Evolutionary conservation across 37 sponge, comb jelly and placozoan species (phyloP).

Genomic region (Halisarca cf. caerulea): DNA sequence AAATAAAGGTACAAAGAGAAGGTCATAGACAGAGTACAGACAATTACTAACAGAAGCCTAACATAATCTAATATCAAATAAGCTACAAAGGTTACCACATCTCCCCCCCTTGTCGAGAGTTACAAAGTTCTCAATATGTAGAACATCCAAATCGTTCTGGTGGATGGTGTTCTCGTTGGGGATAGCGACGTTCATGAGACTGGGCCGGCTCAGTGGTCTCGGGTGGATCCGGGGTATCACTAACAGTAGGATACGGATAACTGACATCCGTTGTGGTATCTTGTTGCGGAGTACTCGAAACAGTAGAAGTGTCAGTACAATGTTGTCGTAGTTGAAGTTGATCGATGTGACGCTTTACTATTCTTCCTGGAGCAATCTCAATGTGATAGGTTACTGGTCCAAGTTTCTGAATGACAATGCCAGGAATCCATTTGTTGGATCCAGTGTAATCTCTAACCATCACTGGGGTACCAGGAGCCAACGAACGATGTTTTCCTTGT

Average conservation of each 20-base stretch:
- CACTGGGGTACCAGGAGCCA: background rate
- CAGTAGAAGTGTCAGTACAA: background rate
- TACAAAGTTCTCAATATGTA: too few relatives aligned
- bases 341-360: background rate
- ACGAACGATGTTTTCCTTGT: background rate
- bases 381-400: conserved; percentile 9
- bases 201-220: background rate
- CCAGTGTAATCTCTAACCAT: background rate
- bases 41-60: too few relatives aligned
- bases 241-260: background rate
- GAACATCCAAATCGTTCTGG: too few relatives aligned
- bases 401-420: background rate
- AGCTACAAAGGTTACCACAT: too few relatives aligned
- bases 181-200: too few relatives aligned
- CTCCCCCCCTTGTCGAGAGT: too few relatives aligned
- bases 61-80: too few relatives aligned
- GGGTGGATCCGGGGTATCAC: background rate
- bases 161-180: too few relatives aligned
- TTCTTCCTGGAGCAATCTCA: background rate
- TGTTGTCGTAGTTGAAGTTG: background rate
- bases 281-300: background rate
- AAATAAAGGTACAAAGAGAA: too few relatives aligned
- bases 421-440: conserved; percentile 1
- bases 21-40: too few relatives aligned
- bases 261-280: background rate